phyloP scores from a whole-genome alignment of 2,888 invertebrate genomes.

The Microchrysa polita region DNA sequence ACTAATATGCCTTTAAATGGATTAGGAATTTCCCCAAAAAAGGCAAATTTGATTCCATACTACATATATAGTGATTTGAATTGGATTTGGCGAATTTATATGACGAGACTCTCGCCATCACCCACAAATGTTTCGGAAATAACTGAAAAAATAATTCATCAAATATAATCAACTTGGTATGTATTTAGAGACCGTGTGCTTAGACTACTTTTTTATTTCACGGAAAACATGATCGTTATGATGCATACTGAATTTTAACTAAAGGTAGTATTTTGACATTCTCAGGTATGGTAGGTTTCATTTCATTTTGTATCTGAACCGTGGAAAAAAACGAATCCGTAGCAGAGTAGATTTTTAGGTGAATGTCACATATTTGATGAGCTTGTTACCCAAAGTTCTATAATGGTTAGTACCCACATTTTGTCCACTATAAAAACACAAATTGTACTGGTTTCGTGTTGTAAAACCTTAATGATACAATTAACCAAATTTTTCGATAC shows the following conservation, averaged over 20 bases:
- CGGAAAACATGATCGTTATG: slow-evolving; percentile 39
- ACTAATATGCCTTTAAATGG: slow-evolving; percentile 3
- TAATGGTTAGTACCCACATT: too few relatives aligned
- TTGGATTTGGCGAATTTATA: too few relatives aligned
- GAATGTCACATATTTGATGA: slow-evolving; percentile 13
- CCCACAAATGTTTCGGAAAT: slow-evolving; percentile 15
- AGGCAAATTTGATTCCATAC: slow-evolving; percentile 26
- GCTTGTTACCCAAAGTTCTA: not conserved
- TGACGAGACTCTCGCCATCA: not conserved
- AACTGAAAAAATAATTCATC: slow-evolving; percentile 27
- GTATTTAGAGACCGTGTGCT: not conserved
- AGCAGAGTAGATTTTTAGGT: slow-evolving; percentile 9
- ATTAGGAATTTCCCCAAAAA: slow-evolving; percentile 31
- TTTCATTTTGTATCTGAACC: not conserved
- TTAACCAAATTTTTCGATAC: slow-evolving; percentile 37
- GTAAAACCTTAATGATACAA: slow-evolving; percentile 44
- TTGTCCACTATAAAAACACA: too few relatives aligned
- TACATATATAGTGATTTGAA: slow-evolving; percentile 17
- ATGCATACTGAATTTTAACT: slow-evolving; percentile 32
- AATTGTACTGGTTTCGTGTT: slow-evolving; percentile 28
- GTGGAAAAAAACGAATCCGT: not conserved
- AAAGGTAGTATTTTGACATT: not conserved
- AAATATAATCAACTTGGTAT: not conserved
- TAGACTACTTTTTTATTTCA: slow-evolving; percentile 33
- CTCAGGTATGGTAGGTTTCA: not conserved